Evolutionary conservation across 23 tunicate genomes (phyloP), one percentile per base, ranked within the genome.

Genomic region (Oikopleura dioica): DNA sequence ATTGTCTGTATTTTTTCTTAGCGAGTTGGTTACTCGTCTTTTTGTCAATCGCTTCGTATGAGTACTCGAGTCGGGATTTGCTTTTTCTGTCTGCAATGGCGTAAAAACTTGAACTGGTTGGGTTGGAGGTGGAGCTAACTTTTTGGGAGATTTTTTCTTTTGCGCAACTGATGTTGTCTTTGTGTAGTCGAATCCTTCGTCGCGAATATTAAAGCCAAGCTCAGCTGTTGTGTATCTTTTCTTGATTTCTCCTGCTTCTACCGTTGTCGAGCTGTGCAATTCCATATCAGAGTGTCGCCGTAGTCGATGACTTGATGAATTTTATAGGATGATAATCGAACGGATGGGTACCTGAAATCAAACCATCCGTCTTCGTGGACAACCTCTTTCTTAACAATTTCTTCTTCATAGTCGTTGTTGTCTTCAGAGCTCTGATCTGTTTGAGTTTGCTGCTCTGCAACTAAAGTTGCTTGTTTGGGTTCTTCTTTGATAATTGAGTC

Each of bases 281-380:
- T 63, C 32, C 16, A 2, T 63, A 63, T 63, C 72, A 2, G 72
- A 21, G 26, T 63, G 72, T 21, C 72, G 29, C 2, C 72, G 29
- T 23, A 63, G 30, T 63, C 26, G n/a, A n/a, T n/a, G n/a, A n/a
- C n/a, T n/a, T n/a, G n/a, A n/a, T n/a, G n/a, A n/a, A n/a, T n/a
- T n/a, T n/a, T n/a, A n/a, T n/a, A n/a, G n/a, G n/a, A n/a, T n/a
- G n/a, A n/a, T n/a, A n/a, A n/a, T n/a, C n/a, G n/a, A n/a, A n/a
- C n/a, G n/a, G n/a, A n/a, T 63, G 72, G 16, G 72, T 63, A 63
- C 4, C 29, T 63, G 30, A n/a, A n/a, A 12, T 63, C 72, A 63
- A 63, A 63, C 72, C 72, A 63, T 24, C 5, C 2, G 29, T 31
- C 72, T 63, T 63, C 72, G 33, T 63, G 16, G 2, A 63, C 26